These are phyloP conservation scores for Martes martes DNA, from an alignment of 2,113 vertebrate genomes.

Conservation along the genomic window DNA sequence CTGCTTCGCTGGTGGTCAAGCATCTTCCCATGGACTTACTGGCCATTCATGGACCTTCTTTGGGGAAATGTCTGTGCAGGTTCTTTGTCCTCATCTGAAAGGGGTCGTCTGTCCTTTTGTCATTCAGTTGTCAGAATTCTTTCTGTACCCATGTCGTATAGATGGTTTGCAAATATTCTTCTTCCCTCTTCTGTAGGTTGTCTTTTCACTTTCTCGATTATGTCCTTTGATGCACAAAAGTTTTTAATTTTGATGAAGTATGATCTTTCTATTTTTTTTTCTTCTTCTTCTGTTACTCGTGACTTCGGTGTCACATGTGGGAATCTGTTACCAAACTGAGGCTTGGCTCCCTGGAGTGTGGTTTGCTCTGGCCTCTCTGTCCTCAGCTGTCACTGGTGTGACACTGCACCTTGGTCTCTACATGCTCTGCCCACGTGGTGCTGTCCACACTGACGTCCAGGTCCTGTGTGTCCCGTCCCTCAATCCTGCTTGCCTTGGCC, in stretches of 20 bases:
- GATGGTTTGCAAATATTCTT: not conserved
- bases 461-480: not conserved
- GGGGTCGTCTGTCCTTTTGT: not conserved
- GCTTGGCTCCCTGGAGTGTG: not conserved
- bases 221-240: not conserved
- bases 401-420: not conserved
- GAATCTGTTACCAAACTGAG: not conserved
- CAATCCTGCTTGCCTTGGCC: not conserved
- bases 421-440: fast-evolving
- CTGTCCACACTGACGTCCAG: fast-evolving
- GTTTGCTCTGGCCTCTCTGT: too few relatives aligned
- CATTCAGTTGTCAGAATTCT: not conserved
- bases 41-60: not conserved
- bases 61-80: not conserved
- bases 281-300: too few relatives aligned
- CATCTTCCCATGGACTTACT: not conserved
- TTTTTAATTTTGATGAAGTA: not conserved
- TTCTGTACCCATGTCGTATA: not conserved
- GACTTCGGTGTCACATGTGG: not conserved
- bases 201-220: not conserved
- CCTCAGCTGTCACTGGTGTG: too few relatives aligned
- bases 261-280: not conserved
- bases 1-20: not conserved
- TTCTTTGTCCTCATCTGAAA: not conserved
- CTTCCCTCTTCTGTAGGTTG: not conserved